These are phyloP conservation scores for Henricia sp. DNA, from an alignment of 53 echinoderm and acorn worm species.

Conservation along the genomic window DNA sequence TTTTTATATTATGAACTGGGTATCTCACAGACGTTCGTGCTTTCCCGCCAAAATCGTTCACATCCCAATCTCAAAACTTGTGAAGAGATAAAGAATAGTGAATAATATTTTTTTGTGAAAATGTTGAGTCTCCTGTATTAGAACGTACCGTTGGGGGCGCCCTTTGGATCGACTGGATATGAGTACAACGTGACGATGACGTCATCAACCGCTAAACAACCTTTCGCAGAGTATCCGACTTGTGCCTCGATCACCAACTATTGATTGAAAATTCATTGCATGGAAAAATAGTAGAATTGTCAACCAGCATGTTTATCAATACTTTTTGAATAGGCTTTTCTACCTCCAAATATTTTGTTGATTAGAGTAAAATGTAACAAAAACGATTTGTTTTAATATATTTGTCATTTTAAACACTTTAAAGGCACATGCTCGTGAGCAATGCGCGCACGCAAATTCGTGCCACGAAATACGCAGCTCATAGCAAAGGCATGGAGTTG, in stretches of 20 bases:
- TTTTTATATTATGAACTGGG: too few relatives aligned
- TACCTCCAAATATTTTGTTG: not conserved
- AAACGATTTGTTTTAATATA: not conserved
- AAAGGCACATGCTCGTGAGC: too few relatives aligned
- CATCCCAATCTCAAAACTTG: too few relatives aligned
- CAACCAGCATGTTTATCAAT: too few relatives aligned
- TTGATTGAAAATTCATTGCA: not conserved
- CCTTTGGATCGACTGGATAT: not conserved
- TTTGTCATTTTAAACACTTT: not conserved
- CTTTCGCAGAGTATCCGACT: slow-evolving; percentile 12
- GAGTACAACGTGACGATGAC: slow-evolving; percentile 36
- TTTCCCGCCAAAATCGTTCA: too few relatives aligned
- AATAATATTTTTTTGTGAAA: not conserved
- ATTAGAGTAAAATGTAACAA: not conserved
- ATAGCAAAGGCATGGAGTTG: too few relatives aligned
- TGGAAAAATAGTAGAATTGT: too few relatives aligned
- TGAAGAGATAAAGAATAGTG: not conserved
- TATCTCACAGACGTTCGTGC: too few relatives aligned
- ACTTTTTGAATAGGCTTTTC: too few relatives aligned
- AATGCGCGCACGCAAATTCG: too few relatives aligned
- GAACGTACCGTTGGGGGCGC: slow-evolving; percentile 3
- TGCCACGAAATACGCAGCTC: too few relatives aligned
- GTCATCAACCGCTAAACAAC: slow-evolving; percentile 38
- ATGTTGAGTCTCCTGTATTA: not conserved
- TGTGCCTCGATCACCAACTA: slow-evolving; percentile 54